Conservation (phyloP, 2,888 invertebrate species). For the Clivina fossor region DNA sequence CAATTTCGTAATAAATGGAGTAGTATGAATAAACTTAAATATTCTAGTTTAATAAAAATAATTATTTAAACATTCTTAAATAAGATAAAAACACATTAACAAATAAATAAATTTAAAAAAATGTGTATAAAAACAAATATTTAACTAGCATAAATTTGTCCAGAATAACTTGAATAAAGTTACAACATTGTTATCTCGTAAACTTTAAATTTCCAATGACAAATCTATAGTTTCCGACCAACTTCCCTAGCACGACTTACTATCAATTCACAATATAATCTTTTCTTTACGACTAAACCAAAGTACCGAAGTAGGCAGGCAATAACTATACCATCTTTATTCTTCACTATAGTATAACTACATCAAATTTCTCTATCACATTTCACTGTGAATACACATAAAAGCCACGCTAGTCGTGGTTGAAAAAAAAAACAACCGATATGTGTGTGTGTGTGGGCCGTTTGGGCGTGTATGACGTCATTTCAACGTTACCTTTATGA, state of each 20-base stretch:
- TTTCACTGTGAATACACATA: not conserved
- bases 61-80: too few species aligned
- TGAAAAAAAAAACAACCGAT: conserved; percentile 4
- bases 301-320: not conserved
- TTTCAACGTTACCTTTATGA: conserved; percentile 4
- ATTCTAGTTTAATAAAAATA: too few species aligned
- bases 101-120: too few species aligned
- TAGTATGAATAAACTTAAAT: too few species aligned
- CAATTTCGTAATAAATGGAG: too few species aligned
- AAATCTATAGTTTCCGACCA: conserved; percentile 2
- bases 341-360: not conserved
- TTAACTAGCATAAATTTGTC: too few species aligned
- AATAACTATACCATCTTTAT: not conserved
- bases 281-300: too few species aligned
- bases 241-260: too few species aligned
- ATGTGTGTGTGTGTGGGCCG: conserved; percentile 11
- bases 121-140: too few species aligned
- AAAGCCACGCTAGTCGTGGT: not conserved
- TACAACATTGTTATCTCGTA: not conserved
- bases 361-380: not conserved
- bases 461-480: conserved; percentile 6
- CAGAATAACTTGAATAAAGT: too few species aligned
- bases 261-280: too few species aligned
- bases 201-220: conserved; percentile 2
- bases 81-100: too few species aligned